Conservation (phyloP, 2,888 invertebrate species). For the Lamellibrachia columna region DNA sequence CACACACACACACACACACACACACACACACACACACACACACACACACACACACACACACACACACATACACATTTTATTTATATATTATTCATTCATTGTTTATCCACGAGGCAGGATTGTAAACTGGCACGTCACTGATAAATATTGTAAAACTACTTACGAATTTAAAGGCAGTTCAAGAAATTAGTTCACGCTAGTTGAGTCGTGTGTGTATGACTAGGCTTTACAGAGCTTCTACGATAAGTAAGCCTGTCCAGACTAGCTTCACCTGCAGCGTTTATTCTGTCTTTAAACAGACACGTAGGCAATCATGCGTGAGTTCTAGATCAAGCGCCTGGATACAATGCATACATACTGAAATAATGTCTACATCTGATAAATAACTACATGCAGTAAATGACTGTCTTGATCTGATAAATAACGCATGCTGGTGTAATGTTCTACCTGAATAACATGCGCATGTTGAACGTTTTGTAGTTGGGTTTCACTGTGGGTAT, state of each 20-base stretch:
- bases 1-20: background rate
- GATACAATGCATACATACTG: background rate
- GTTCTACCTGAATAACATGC: constrained; percentile 9
- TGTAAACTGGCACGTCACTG: too few species aligned
- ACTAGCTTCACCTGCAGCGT: background rate
- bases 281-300: background rate
- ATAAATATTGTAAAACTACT: too few species aligned
- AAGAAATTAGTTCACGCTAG: too few species aligned
- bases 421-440: background rate
- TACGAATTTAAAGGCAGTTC: too few species aligned
- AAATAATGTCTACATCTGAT: background rate
- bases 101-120: too few species aligned
- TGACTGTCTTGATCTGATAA: background rate
- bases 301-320: background rate
- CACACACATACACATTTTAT: background rate
- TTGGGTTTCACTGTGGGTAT: background rate
- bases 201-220: too few species aligned
- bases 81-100: too few species aligned
- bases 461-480: background rate
- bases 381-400: background rate
- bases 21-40: too few species aligned
- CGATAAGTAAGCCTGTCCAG: background rate
- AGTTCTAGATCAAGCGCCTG: background rate
- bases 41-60: background rate
- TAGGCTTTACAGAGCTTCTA: too few species aligned